Conservation (phyloP, 1,140 invertebrate species). For the Druon quercuslanigerum region DNA sequence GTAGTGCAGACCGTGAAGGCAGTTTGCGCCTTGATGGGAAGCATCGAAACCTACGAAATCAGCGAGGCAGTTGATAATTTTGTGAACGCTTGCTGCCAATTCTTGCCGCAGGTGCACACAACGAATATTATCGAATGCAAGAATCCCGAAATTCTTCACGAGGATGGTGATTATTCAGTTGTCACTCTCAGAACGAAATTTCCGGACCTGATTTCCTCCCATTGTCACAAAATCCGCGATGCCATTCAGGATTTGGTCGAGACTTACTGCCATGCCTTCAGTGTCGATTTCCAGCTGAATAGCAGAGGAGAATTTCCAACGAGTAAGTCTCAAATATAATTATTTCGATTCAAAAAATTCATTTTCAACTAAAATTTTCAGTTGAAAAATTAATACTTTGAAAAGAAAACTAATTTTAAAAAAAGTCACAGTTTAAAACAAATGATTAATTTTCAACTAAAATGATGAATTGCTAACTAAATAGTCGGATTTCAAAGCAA, state of each 20-base stretch:
- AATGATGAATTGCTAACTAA: too few species aligned
- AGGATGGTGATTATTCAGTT: conserved; percentile 80
- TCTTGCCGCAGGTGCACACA: conserved; percentile 72
- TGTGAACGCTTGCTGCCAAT: conserved; percentile 78
- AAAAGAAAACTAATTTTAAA: too few species aligned
- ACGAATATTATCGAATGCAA: conserved; percentile 73
- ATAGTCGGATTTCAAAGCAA: too few species aligned
- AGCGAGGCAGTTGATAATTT: conserved; percentile 84
- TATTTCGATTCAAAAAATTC: too few species aligned
- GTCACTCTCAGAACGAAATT: conserved; percentile 77
- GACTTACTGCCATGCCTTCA: conserved; percentile 88
- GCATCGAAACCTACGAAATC: conserved; percentile 90
- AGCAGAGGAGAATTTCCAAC: conserved; percentile 68
- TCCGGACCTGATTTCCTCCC: conserved; percentile 77
- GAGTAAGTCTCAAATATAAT: conserved; percentile 59
- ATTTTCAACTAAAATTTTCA: too few species aligned
- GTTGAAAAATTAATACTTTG: too few species aligned
- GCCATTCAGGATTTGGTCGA: conserved; percentile 86
- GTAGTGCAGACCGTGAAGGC: conserved; percentile 94
- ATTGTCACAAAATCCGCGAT: conserved; percentile 82
- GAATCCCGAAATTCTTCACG: conserved; percentile 77
- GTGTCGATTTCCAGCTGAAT: conserved; percentile 86
- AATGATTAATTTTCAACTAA: too few species aligned
- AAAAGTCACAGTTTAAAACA: too few species aligned
- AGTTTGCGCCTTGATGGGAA: conserved; percentile 90